Conservation (phyloP, 2,888 invertebrate genomes). For the Orthonychiurus folsomi region DNA sequence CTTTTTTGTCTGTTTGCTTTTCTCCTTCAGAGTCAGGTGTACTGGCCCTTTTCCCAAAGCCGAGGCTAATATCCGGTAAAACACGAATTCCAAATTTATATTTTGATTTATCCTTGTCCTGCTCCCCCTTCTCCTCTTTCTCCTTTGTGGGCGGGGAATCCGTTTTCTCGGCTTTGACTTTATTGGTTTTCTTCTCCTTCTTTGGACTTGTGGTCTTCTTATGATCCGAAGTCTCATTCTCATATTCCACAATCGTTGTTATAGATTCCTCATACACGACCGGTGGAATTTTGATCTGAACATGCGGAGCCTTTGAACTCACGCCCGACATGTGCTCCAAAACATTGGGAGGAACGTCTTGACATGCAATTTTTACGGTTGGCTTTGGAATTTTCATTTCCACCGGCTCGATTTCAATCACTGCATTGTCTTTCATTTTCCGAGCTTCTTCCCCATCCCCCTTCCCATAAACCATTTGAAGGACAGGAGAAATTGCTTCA, state of each 20-base stretch:
- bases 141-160: conserved; percentile 8
- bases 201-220: conserved; percentile 16
- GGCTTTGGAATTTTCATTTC: conserved; percentile 19
- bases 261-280: conserved; percentile 18
- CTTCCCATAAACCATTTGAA: conserved; percentile 34
- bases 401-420: conserved; percentile 27
- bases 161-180: conserved; percentile 10
- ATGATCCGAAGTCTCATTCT: conserved; percentile 9
- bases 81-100: conserved; percentile 42
- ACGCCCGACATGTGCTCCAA: not conserved
- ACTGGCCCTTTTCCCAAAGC: conserved; percentile 28
- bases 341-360: conserved; percentile 1
- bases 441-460: conserved; percentile 18
- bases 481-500: conserved; percentile 37
- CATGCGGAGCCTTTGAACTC: not conserved
- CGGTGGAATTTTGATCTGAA: not conserved
- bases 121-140: conserved; percentile 13
- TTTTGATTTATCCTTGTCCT: conserved; percentile 28
- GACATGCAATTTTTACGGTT: conserved; percentile 13
- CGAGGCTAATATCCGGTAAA: conserved; percentile 40
- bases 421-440: conserved; percentile 15
- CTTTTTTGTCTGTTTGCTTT: conserved; percentile 12
- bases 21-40: conserved; percentile 14
- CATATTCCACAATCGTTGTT: conserved; percentile 11
- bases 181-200: conserved; percentile 17